Evolutionary conservation across 2,113 vertebrate species (phyloP), one percentile per base, ranked within the genome.

Genomic region (Tachysurus fulvidraco): DNA sequence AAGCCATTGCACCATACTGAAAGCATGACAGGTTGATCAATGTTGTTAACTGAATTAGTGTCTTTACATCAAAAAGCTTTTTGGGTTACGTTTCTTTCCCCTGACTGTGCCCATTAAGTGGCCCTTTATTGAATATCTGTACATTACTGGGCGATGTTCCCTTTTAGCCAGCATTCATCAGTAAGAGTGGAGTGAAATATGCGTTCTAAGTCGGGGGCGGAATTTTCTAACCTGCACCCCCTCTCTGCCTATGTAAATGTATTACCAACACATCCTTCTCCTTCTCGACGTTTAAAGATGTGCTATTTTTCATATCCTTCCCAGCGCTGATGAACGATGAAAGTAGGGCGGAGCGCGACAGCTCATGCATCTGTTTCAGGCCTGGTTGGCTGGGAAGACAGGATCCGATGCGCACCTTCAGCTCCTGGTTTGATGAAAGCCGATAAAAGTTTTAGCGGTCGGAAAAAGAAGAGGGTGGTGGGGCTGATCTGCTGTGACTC

Each of bases 31-130:
- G 96, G 96, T 97, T 98, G 96, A 98, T 97, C 97, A 96, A 96
- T 96, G 96, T 96, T 96, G 95, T 96, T 97, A 97, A 96, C 94
- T 94, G 95, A 97, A 97, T 99, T 97, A 97, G 95, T 96, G 96
- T 97, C 95, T 96, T 96, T 96, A 98, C 97, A 98, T 97, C 96
- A 96, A 97, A 99, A 99, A 97, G 97, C 97, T 99, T 95, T 95
- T 95, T 95, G 92, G 88, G 88, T 88, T 90, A 88, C 88, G 81
- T 90, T 95, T 96, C 95, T 86, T 73, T 95, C 95, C 96, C 96
- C 94, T 14, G 69, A 77, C 55, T 89, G 41, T 84, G 44, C 94
- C 96, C 95, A 96, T 97, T 97, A 96, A 96, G 96, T 95, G 94
- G 94, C 95, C 74, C 96, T 96, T 96, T 95, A 97, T 96, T 96